Percentiles rank a stretch among this genome's conserved stretches.
These are phyloP conservation scores for Temnothorax unifasciatus DNA, from an alignment of 2,888 invertebrate species.

Conservation along the genomic window DNA sequence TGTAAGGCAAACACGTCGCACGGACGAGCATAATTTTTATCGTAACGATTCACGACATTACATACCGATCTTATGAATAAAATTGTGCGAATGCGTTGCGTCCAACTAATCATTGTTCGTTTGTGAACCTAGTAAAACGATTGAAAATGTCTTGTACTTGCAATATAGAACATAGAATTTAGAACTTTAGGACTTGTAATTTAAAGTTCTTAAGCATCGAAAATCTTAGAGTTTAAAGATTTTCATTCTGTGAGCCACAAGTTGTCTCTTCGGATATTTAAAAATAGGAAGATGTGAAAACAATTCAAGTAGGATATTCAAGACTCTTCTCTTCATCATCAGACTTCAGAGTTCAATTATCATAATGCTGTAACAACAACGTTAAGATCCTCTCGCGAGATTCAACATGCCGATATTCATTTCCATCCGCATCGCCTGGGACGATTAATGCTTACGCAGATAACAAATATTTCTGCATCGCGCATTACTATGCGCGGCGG, in stretches of 20 bases:
- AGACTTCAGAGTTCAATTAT: neutral
- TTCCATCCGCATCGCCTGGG: conserved; percentile 13
- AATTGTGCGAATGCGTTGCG: neutral
- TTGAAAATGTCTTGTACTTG: neutral
- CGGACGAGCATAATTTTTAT: neutral
- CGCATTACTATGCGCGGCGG: conserved; percentile 1
- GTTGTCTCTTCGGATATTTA: neutral
- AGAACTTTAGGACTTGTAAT: neutral
- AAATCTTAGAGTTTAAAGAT: neutral
- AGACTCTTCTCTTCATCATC: neutral
- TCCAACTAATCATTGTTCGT: neutral
- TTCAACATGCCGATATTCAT: conserved; percentile 2
- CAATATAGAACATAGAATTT: neutral
- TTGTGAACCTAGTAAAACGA: neutral
- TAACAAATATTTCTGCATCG: conserved; percentile 34
- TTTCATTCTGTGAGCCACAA: neutral
- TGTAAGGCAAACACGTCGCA: neutral
- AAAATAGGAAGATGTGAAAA: neutral
- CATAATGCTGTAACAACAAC: neutral
- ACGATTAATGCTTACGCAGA: conserved; percentile 33
- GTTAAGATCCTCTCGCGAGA: neutral
- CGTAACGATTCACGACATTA: neutral
- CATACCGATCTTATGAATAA: conserved; percentile 11
- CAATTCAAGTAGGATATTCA: neutral
- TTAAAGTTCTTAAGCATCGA: no score